Evolutionary conservation across 2,888 invertebrate species (phyloP), one percentile per base, ranked within the genome.

Genomic region (Machimus rusticus): DNA sequence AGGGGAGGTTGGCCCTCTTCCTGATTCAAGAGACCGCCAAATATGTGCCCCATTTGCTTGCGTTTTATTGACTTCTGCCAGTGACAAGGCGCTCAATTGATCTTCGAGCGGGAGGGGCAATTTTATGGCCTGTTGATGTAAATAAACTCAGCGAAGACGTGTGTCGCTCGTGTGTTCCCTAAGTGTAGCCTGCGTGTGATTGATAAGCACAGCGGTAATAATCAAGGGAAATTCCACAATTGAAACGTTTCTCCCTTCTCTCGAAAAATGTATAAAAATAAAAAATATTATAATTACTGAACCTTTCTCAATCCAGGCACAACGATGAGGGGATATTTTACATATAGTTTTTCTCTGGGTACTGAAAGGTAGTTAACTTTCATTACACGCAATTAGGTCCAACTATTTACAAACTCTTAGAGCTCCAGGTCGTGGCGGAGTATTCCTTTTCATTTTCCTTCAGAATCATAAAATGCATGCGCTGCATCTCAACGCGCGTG

Each of bases 1-100:
- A 34, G 34, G 43, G 43, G 43, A 19, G 66, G 19, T 66, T 12
- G 12, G 12, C 14, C 66, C 12, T 19, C 12, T 23, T 19, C 12
- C 9, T 5, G 4, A 51, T 28, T 66, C 28, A 28, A 66, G 28
- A 19, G 23, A 28, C 66, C 28, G 66, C 66, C 23, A 66, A 66
- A 66, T 66, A 66, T 66, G 16, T 46, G 12, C 66, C 66, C 66
- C 28, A 66, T 66, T 66, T 66, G 66, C 66, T 66, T 66, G 28
- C 5, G 43, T 78, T 78, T 78, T 78, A 78, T 78, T 78, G 78
- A 46, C 78, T 78, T n/a, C 43, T 39, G 43, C 43, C 23, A 43
- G 78, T 78, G 78, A 78, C 78, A 78, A 78, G 23, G 43, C 23
- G 43, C 77, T 77, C 78, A 78, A 78, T 78, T 78, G 78, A 78